A percentile compares a stretch with the other conserved stretches of the same genome.
These are phyloP conservation scores for Gastracanthus pulcherrimus DNA, from an alignment of 2,888 invertebrate genomes.

Conservation along the genomic window DNA sequence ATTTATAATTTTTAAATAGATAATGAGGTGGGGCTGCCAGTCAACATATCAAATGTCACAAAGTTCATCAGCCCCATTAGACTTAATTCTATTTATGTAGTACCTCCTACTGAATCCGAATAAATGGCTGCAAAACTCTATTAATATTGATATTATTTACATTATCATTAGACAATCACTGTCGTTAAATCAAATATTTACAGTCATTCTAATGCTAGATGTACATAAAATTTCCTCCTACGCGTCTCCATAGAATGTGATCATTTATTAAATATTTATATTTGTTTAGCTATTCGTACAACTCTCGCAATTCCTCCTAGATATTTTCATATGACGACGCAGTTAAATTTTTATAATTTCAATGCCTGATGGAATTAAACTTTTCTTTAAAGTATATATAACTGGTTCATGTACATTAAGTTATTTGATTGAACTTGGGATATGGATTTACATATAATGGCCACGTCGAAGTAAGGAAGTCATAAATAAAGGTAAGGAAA, in stretches of 20 bases:
- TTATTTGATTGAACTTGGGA: slow-evolving; percentile 27
- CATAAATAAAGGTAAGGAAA: background rate
- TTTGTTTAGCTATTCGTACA: slow-evolving; percentile 29
- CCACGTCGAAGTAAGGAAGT: slow-evolving; percentile 51
- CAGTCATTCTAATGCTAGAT: slow-evolving; percentile 43
- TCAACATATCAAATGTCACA: slow-evolving; percentile 48
- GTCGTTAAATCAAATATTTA: slow-evolving; percentile 44
- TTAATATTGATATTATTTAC: slow-evolving; percentile 45
- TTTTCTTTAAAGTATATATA: slow-evolving; percentile 46
- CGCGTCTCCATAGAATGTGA: slow-evolving; percentile 17
- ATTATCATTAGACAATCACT: slow-evolving; percentile 29
- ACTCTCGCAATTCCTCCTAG: slow-evolving; percentile 38
- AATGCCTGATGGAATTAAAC: slow-evolving; percentile 28
- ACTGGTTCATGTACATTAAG: slow-evolving; percentile 42
- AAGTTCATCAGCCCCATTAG: slow-evolving; percentile 29
- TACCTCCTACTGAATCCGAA: slow-evolving; percentile 28
- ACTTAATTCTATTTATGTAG: slow-evolving; percentile 28
- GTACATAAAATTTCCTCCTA: slow-evolving; percentile 44
- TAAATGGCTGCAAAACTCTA: slow-evolving; percentile 48
- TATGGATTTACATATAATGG: slow-evolving; percentile 71
- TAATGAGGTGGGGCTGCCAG: slow-evolving; percentile 1
- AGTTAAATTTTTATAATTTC: slow-evolving; percentile 28
- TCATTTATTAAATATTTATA: slow-evolving; percentile 43
- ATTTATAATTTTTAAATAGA: slow-evolving; percentile 30
- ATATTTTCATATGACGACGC: slow-evolving; percentile 34